Evolutionary conservation across 2,113 vertebrate species (phyloP).

Genomic region (Odocoileus hemionus): DNA sequence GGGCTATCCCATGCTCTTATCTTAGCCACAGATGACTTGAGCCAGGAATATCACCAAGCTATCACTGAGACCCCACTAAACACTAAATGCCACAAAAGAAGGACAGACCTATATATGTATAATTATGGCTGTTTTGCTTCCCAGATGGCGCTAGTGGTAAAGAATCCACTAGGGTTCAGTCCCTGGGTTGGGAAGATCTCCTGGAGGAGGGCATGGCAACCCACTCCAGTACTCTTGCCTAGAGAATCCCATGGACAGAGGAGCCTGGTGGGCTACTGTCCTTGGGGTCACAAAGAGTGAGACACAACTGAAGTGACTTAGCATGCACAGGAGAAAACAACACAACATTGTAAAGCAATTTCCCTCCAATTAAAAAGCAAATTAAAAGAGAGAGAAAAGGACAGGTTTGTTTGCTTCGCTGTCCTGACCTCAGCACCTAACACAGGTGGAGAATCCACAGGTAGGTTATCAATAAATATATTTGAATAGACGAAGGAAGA

Average conservation of each 20-base stretch:
- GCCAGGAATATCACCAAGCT: neutral
- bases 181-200: neutral
- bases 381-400: neutral
- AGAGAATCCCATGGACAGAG: neutral
- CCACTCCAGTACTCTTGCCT: neutral
- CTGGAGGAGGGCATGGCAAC: neutral
- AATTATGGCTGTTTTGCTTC: neutral
- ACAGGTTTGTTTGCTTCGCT: neutral
- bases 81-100: neutral
- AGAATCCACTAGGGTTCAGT: neutral
- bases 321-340: neutral
- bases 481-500: neutral
- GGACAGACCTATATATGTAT: neutral
- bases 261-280: neutral
- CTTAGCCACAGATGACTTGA: neutral
- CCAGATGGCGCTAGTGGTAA: neutral
- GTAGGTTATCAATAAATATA: neutral
- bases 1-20: neutral
- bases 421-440: neutral
- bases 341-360: neutral
- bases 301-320: neutral
- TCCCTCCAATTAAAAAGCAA: neutral
- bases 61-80: neutral
- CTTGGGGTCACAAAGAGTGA: neutral
- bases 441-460: neutral